phyloP scores from a whole-genome alignment of 2,113 vertebrate genomes.

The Caracal caracal region DNA sequence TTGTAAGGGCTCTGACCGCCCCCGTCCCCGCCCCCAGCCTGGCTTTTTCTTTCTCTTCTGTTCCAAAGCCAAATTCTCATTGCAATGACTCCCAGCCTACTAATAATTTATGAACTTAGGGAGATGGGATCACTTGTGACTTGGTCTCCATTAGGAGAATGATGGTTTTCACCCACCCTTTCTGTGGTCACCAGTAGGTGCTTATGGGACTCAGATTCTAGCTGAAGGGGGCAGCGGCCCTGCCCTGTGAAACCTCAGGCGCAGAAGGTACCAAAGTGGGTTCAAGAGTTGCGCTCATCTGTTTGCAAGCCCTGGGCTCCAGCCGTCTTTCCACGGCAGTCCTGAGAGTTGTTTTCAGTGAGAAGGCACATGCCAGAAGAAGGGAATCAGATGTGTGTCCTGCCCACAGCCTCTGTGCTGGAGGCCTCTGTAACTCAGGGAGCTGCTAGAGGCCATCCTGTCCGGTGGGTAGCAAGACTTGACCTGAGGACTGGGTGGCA shows the following conservation, averaged over 20 bases:
- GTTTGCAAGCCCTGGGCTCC: not conserved
- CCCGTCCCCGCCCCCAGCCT: not conserved
- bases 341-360: not conserved
- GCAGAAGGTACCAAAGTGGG: not conserved
- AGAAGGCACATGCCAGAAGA: accelerated
- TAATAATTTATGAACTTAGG: not conserved
- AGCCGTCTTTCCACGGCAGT: not conserved
- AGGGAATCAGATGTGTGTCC: not conserved
- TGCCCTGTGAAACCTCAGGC: not conserved
- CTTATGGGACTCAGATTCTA: not conserved
- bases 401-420: not conserved
- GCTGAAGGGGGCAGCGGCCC: not conserved
- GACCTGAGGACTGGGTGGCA: not conserved
- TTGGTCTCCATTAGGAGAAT: not conserved
- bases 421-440: not conserved
- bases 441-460: not conserved
- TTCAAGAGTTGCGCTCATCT: not conserved
- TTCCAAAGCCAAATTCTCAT: not conserved
- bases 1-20: not conserved
- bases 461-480: not conserved
- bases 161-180: not conserved
- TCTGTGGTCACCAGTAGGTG: not conserved
- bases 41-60: not conserved
- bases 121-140: not conserved
- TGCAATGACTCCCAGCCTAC: not conserved